These are phyloP conservation scores for Heliconius hermathena DNA, from an alignment of 1,140 invertebrate species.

Conservation along the genomic window DNA sequence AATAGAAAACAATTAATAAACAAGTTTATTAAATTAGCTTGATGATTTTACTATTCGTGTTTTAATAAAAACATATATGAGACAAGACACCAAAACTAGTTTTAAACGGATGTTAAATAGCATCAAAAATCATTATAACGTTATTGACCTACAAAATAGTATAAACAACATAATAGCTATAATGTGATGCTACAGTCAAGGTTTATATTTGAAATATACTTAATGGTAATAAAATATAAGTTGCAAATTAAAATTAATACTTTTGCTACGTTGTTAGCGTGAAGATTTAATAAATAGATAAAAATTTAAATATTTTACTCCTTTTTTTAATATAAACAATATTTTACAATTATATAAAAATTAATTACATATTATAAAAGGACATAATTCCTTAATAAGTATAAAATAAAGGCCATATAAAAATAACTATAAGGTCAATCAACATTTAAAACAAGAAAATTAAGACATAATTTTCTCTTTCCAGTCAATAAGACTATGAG, in stretches of 20 bases:
- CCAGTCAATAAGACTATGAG: slow-evolving; percentile 77
- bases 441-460: not conserved
- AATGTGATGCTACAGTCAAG: not conserved
- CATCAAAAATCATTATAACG: slow-evolving; percentile 6
- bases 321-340: not conserved
- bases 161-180: not conserved
- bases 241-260: not conserved
- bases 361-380: not conserved
- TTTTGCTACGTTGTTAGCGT: not conserved
- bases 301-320: not conserved
- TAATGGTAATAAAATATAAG: not conserved
- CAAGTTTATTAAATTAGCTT: not conserved
- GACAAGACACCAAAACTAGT: not conserved
- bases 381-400: not conserved
- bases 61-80: not conserved
- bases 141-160: slow-evolving; percentile 4
- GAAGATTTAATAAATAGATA: not conserved
- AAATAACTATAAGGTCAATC: not conserved
- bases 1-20: not conserved
- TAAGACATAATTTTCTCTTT: slow-evolving; percentile 54
- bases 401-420: not conserved
- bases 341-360: not conserved
- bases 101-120: not conserved
- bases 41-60: not conserved
- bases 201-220: not conserved